Percentiles rank a stretch among this genome's conserved stretches.
Conservation (phyloP, 2,113 vertebrate genomes). For the Myrmecobius fasciatus region DNA sequence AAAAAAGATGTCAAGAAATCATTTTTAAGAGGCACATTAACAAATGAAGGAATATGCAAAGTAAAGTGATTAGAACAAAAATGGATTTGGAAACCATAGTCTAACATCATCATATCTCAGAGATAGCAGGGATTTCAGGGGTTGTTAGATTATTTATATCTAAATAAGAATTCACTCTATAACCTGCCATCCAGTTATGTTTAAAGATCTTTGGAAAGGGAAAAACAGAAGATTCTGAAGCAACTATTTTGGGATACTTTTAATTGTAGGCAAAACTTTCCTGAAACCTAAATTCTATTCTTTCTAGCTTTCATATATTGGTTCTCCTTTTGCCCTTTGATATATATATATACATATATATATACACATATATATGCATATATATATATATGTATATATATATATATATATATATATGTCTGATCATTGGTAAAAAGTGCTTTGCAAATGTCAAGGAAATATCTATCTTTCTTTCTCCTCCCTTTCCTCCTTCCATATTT, state of each 20-base stretch:
- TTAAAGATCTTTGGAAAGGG: neutral
- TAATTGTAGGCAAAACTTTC: neutral
- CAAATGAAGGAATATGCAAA: constrained; percentile 6
- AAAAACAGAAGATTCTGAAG: neutral
- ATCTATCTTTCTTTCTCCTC: neutral
- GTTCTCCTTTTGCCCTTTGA: no score
- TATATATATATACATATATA: neutral
- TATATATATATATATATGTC: neutral
- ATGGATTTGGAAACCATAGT: constrained; percentile 20
- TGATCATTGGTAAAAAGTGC: neutral
- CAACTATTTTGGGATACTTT: neutral
- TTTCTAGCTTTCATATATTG: neutral
- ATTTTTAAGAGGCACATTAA: neutral
- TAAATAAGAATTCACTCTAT: neutral
- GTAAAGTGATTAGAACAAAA: neutral
- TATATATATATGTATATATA: no score
- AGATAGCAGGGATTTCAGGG: neutral
- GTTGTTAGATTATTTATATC: neutral
- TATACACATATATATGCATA: no score
- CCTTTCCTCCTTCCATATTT: no score
- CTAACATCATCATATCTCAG: neutral
- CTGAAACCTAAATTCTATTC: neutral
- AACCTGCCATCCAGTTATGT: neutral
- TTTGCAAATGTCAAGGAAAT: neutral
- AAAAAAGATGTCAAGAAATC: neutral